These are phyloP conservation scores for Spatulosminthurus flaviceps DNA, from an alignment of 2,888 invertebrate genomes.

Conservation along the genomic window DNA sequence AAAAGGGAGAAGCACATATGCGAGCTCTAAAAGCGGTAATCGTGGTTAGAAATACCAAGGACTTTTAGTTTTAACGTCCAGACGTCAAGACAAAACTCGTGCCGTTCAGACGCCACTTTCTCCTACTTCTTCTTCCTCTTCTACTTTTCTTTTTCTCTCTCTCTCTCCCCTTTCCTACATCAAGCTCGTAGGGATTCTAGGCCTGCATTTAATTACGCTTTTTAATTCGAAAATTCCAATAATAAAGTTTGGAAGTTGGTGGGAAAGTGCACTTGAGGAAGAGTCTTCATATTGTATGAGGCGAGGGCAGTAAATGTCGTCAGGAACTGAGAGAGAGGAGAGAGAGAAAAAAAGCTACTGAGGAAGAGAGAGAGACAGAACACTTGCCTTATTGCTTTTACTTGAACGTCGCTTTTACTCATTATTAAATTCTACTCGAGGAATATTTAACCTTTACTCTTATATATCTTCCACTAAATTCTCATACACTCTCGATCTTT, in stretches of 20 bases:
- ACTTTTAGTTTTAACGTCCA: too few species aligned
- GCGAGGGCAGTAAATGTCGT: conserved; percentile 3
- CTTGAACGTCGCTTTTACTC: conserved; percentile 4
- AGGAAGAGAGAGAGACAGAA: neutral
- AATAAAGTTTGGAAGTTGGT: conserved; percentile 42
- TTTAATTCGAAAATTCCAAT: conserved; percentile 46
- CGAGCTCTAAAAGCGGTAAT: too few species aligned
- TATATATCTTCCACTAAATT: too few species aligned
- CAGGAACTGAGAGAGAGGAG: neutral
- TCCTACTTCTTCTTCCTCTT: too few species aligned
- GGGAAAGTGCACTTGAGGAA: conserved; percentile 31
- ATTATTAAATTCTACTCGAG: conserved; percentile 21
- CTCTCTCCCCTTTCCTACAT: too few species aligned
- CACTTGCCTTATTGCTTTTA: conserved; percentile 7
- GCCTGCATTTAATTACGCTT: conserved; percentile 43
- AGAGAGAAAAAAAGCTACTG: neutral
- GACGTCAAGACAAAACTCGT: too few species aligned
- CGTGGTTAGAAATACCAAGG: too few species aligned
- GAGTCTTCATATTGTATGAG: neutral
- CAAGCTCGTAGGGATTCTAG: neutral
- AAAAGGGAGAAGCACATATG: too few species aligned
- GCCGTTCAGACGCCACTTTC: too few species aligned
- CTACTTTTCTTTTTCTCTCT: too few species aligned
- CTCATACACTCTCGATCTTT: too few species aligned
- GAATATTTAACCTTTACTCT: neutral